Percentiles rank a stretch among this genome's conserved stretches.
Conservation (phyloP, 23 tunicate genomes). For the Styela clava region DNA sequence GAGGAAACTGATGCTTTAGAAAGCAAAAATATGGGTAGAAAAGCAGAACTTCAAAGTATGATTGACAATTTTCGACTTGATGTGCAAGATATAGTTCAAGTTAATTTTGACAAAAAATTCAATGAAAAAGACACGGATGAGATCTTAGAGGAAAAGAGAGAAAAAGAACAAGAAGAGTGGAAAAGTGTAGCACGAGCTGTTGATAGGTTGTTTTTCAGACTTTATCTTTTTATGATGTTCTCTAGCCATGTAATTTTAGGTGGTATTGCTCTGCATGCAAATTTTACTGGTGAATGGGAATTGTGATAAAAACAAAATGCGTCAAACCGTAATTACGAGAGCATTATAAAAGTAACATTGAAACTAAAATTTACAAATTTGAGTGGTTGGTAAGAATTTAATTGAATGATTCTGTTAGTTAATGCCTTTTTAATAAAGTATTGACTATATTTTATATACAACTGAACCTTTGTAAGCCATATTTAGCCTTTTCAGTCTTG, state of each 20-base stretch:
- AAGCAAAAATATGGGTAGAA: no score
- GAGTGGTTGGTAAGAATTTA: no score
- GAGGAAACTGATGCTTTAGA: no score
- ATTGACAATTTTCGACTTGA: neutral
- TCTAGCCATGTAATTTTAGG: conserved; percentile 33
- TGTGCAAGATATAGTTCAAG: conserved; percentile 14
- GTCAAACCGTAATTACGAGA: no score
- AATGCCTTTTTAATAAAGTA: no score
- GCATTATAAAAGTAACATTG: no score
- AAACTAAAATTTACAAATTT: no score
- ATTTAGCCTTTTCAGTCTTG: no score
- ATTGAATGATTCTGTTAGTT: no score
- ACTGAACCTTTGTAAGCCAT: no score
- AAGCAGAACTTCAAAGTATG: neutral
- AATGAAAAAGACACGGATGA: conserved; percentile 35
- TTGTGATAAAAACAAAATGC: no score
- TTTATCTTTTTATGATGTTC: conserved; percentile 55
- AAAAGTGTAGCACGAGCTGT: conserved; percentile 85
- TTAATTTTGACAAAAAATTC: neutral
- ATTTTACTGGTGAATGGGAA: conserved; percentile 13
- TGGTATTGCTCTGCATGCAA: conserved; percentile 36
- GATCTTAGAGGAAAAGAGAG: conserved; percentile 49
- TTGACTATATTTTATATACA: no score
- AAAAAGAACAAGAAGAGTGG: conserved; percentile 84
- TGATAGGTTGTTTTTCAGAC: conserved; percentile 53